These are phyloP conservation scores for Eurosta solidaginis DNA, from an alignment of 1,140 invertebrate species.

Conservation along the genomic window DNA sequence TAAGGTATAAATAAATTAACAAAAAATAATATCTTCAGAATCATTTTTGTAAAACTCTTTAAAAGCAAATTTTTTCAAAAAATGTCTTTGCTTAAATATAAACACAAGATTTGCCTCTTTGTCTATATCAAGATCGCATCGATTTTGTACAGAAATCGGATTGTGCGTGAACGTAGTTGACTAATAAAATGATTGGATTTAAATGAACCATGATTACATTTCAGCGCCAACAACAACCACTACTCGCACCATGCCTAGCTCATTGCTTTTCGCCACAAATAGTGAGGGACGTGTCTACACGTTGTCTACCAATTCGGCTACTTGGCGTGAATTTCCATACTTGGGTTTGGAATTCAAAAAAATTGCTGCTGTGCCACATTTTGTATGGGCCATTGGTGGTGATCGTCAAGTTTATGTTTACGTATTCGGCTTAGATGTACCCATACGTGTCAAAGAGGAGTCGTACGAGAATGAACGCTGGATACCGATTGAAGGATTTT, in stretches of 20 bases:
- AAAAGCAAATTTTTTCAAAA: no score
- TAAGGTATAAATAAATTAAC: no score
- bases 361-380: slow-evolving; percentile 79
- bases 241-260: slow-evolving; percentile 67
- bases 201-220: not conserved
- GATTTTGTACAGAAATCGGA: not conserved
- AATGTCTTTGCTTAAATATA: no score
- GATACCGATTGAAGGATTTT: slow-evolving; percentile 88
- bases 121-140: slow-evolving; percentile 1
- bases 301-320: slow-evolving; percentile 74
- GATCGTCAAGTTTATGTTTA: slow-evolving; percentile 91
- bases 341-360: slow-evolving; percentile 86
- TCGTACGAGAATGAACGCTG: slow-evolving; percentile 93
- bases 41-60: no score
- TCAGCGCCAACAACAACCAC: not conserved
- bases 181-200: not conserved
- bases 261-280: slow-evolving; percentile 81
- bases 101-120: not conserved
- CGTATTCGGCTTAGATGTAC: slow-evolving; percentile 85
- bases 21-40: no score
- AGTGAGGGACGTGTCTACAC: slow-evolving; percentile 86
- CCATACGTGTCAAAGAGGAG: slow-evolving; percentile 86
- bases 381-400: slow-evolving; percentile 88
- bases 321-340: slow-evolving; percentile 84
- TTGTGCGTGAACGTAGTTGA: not conserved